Evolutionary conservation across 2,113 vertebrate species (phyloP).

Genomic region (Morphnarchus princeps): DNA sequence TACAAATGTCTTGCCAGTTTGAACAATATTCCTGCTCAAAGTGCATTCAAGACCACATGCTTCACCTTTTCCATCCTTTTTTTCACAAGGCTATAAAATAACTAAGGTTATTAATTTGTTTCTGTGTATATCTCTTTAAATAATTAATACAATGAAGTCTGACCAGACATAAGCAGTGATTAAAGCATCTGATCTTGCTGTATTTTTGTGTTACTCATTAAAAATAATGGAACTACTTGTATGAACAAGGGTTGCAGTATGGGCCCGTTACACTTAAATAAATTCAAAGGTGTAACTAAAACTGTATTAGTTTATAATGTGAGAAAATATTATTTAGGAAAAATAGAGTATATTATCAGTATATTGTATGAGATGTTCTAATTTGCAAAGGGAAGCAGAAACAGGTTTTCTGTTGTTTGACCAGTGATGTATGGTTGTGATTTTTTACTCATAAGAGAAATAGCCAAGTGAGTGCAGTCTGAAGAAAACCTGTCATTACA

Average conservation of each 20-base stretch:
- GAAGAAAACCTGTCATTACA: neutral
- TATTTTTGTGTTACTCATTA: neutral
- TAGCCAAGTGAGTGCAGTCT: neutral
- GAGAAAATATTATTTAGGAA: neutral
- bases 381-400: neutral
- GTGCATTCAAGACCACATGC: neutral
- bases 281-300: neutral
- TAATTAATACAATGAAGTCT: slow-evolving; percentile 52
- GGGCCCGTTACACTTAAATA: neutral
- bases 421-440: neutral
- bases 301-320: neutral
- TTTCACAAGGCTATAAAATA: slow-evolving; percentile 7
- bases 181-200: neutral
- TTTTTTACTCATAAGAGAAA: neutral
- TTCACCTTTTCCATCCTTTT: neutral
- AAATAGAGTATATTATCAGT: neutral
- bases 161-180: neutral
- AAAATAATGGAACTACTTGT: neutral
- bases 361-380: neutral
- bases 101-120: slow-evolving; percentile 37
- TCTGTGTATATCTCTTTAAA: slow-evolving; percentile 17
- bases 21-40: neutral
- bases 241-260: neutral
- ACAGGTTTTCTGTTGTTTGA: neutral
- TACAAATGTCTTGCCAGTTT: neutral